Conservation (phyloP, 2,797 vertebrate species). For the Xerus rutilus region DNA sequence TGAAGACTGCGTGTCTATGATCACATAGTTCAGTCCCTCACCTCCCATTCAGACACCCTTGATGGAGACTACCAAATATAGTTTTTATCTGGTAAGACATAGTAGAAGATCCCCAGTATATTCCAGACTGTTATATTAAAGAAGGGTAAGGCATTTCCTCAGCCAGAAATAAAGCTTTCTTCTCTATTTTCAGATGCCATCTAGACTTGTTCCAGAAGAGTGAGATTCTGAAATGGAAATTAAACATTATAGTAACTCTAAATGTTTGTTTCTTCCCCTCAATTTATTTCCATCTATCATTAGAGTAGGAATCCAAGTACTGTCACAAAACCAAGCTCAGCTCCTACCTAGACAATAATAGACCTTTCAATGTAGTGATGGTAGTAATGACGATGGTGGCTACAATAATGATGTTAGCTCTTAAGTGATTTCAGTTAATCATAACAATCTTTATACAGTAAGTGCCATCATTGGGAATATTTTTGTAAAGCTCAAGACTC, state of each 20-base stretch:
- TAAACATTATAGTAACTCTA: neutral
- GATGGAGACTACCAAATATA: neutral
- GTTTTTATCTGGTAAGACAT: neutral
- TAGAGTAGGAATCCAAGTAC: neutral
- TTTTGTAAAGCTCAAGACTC: neutral
- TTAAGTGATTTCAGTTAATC: neutral
- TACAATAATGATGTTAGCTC: neutral
- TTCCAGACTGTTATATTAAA: neutral
- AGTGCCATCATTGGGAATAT: neutral
- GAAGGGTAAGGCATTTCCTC: neutral
- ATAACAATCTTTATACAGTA: neutral
- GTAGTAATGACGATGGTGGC: neutral
- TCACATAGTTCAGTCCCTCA: neutral
- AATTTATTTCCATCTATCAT: neutral
- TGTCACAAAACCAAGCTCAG: neutral
- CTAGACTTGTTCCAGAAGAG: neutral
- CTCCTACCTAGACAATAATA: neutral
- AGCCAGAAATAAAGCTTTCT: neutral
- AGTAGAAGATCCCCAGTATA: neutral
- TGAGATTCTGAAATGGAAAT: conserved; percentile 1
- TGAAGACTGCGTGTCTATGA: neutral
- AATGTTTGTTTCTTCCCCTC: neutral
- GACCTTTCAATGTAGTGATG: neutral
- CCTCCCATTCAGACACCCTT: neutral
- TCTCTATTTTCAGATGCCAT: neutral